phyloP scores from a whole-genome alignment of 35 echinoderm and acorn worm species.

The Anneissia japonica region DNA sequence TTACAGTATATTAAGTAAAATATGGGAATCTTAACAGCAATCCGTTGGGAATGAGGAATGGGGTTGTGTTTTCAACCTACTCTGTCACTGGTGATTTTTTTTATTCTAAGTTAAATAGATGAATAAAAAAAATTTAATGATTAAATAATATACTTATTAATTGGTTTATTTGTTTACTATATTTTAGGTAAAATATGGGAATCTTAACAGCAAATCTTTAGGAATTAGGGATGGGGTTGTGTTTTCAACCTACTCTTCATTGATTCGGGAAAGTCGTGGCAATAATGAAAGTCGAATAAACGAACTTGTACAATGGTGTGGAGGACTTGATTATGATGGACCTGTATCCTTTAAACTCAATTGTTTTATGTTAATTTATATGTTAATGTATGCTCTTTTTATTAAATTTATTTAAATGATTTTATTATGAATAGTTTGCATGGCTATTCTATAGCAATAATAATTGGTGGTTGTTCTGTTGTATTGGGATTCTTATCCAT shows the following conservation, averaged over 20 bases:
- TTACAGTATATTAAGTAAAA: neutral
- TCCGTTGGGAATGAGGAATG: slow-evolving; percentile 45
- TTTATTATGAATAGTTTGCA: no score
- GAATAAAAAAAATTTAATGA: no score
- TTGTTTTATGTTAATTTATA: neutral
- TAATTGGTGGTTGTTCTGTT: no score
- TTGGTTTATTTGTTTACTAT: neutral
- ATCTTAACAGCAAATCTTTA: neutral
- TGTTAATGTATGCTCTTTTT: neutral
- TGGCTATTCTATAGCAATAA: no score
- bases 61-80: slow-evolving; percentile 90
- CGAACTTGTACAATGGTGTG: slow-evolving; percentile 90
- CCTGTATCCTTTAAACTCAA: slow-evolving; percentile 63
- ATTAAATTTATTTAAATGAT: no score
- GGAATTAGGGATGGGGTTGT: slow-evolving; percentile 78
- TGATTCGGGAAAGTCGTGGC: slow-evolving; percentile 87
- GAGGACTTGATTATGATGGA: slow-evolving; percentile 75
- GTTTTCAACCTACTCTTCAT: slow-evolving; percentile 82
- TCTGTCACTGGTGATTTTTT: no score
- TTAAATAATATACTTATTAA: no score
- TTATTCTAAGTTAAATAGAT: no score
- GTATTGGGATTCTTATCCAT: no score
- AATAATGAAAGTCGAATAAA: slow-evolving; percentile 74
- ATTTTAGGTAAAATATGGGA: neutral
- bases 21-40: neutral